A percentile compares a stretch with the other conserved stretches of the same genome.
Conservation (phyloP, 1,140 invertebrate species). For the Ylistrum balloti region DNA sequence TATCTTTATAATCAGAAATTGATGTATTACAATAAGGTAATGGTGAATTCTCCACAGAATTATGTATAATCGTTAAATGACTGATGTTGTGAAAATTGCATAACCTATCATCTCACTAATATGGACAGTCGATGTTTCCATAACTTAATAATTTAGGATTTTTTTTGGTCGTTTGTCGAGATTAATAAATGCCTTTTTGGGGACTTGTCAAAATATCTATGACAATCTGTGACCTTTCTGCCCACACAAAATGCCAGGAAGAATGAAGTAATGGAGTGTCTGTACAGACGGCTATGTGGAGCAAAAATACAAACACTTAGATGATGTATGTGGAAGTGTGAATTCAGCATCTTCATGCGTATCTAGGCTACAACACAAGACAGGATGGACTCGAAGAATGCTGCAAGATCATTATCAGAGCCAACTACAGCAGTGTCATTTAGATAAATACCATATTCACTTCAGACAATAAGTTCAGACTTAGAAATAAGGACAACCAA, state of each 20-base stretch:
- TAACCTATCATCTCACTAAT: background rate
- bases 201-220: constrained; percentile 39
- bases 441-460: no score
- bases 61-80: constrained; percentile 6
- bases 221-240: background rate
- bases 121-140: background rate
- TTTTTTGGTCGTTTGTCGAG: background rate
- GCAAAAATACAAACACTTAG: background rate
- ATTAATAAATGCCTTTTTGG: background rate
- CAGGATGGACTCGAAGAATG: no score
- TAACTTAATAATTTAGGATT: background rate
- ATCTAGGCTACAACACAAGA: no score
- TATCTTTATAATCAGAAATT: background rate
- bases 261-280: constrained; percentile 4
- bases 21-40: background rate
- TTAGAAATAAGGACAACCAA: no score
- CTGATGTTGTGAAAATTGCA: background rate
- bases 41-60: background rate
- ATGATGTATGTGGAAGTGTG: no score
- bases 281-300: background rate
- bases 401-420: no score
- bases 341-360: no score
- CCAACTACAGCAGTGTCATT: no score
- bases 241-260: background rate
- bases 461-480: no score